Evolutionary conservation across 2,888 invertebrate species (phyloP), one percentile per base, ranked within the genome.

Genomic region (Glyphotaelius pellucidus): DNA sequence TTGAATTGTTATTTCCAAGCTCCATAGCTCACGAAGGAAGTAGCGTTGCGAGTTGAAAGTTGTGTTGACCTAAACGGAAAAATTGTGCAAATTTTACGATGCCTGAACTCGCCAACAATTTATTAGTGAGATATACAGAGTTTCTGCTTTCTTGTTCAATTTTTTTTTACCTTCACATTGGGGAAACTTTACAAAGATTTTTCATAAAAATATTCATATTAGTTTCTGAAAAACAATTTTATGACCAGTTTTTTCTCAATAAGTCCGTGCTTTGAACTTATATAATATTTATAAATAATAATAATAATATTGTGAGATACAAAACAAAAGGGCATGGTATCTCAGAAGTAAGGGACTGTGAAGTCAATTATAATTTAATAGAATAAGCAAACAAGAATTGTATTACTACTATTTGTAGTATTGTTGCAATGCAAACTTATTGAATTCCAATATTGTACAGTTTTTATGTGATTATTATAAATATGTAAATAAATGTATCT

Each of bases 311-410:
- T 19, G 25, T 35, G 83, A 83, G 83, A 35, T 32, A 83, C 83
- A 38, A 38, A 83, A 35, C 19, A 67, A 67, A n/a, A 67, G 67
- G 9, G 67, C 67, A 25, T 67, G n/a, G 25, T 25, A 83, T 83
- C 83, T 83, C 83, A 83, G 35, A 83, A 35, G 35, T 35, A 35
- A 38, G 7, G 35, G 83, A 83, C 83, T 83, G 83, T 38, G 25
- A 32, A 83, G 83, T 83, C 83, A 83, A 83, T 83, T 83, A 83
- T 83, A 83, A 83, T 83, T 32, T 83, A 83, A 83, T 32, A 83
- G 83, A 81, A 32, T 83, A 32, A 35, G 83, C 35, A 32, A 35
- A 83, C 19, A 35, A 32, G 35, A 83, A 83, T 15, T 83, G 83
- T 83, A 11, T 25, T 1, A 67, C 52, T 25, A 67, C 52, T 67